These are phyloP conservation scores for Gallinago stenura DNA, from an alignment of 2,797 vertebrate genomes.

Conservation along the genomic window DNA sequence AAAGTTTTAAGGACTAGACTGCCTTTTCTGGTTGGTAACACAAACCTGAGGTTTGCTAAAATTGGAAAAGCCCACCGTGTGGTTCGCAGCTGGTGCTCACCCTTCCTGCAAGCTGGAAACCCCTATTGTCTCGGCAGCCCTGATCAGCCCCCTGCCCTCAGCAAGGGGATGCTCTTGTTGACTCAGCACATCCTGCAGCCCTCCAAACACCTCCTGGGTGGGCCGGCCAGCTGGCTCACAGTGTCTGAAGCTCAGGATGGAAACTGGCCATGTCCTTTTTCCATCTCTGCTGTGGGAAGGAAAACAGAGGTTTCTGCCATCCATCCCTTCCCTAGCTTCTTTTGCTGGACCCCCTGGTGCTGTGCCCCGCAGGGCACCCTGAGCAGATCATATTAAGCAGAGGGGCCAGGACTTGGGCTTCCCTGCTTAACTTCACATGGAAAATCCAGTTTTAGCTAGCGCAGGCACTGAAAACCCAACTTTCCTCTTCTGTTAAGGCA, in stretches of 20 bases:
- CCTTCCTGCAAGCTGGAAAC: conserved; percentile 3
- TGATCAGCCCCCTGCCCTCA: background rate
- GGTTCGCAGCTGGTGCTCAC: background rate
- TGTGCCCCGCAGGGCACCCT: background rate
- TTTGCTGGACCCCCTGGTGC: background rate
- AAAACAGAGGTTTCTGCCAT: background rate
- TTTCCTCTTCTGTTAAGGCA: background rate
- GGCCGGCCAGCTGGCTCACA: background rate
- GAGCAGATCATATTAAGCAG: background rate
- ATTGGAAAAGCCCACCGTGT: background rate
- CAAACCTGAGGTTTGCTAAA: background rate
- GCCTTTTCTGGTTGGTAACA: background rate
- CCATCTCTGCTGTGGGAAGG: background rate
- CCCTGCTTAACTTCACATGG: background rate
- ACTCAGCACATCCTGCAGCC: conserved; percentile 4
- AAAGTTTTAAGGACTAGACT: background rate
- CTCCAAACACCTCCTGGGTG: background rate
- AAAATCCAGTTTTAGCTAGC: background rate
- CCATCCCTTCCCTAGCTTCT: background rate
- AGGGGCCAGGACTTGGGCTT: background rate
- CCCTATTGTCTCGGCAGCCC: background rate
- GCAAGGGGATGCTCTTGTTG: background rate
- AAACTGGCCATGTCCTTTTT: background rate
- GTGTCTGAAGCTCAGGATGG: background rate
- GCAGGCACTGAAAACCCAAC: background rate